phyloP scores from a whole-genome alignment of 1,140 invertebrate genomes.

The Contarinia nasturtii region DNA sequence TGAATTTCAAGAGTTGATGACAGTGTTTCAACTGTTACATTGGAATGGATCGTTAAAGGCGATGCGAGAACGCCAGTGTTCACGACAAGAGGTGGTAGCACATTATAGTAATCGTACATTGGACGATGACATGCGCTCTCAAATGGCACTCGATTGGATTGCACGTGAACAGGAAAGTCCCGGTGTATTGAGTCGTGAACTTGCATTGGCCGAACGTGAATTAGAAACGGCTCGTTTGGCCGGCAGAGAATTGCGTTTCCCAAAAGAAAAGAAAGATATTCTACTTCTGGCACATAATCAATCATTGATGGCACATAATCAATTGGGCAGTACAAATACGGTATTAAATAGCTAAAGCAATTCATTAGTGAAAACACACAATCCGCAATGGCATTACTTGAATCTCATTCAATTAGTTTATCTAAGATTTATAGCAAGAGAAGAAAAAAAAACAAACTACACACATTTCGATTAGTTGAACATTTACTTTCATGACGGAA shows the following conservation, averaged over 20 bases:
- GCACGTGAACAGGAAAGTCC: slow-evolving; percentile 64
- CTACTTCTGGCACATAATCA: slow-evolving; percentile 71
- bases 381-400: no score
- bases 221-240: slow-evolving; percentile 75
- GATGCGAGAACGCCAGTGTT: slow-evolving; percentile 83
- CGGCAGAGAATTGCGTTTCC: slow-evolving; percentile 77
- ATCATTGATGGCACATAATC: slow-evolving; percentile 18
- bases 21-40: slow-evolving; percentile 84
- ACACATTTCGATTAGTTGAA: no score
- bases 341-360: no score
- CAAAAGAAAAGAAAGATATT: slow-evolving; percentile 91
- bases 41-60: slow-evolving; percentile 90
- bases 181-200: slow-evolving; percentile 60
- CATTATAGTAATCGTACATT: slow-evolving; percentile 78
- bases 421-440: no score
- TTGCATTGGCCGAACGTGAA: slow-evolving; percentile 69
- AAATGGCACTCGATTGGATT: slow-evolving; percentile 94
- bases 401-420: no score
- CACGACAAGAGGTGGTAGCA: slow-evolving; percentile 84
- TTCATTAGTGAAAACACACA: no score
- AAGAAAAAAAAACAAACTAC: no score
- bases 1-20: slow-evolving; percentile 93
- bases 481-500: no score
- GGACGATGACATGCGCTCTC: slow-evolving; percentile 87
- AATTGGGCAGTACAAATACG: no score